Evolutionary conservation across 2,797 vertebrate species (phyloP), one percentile per base, ranked within the genome.

Genomic region (Melopsittacus undulatus): DNA sequence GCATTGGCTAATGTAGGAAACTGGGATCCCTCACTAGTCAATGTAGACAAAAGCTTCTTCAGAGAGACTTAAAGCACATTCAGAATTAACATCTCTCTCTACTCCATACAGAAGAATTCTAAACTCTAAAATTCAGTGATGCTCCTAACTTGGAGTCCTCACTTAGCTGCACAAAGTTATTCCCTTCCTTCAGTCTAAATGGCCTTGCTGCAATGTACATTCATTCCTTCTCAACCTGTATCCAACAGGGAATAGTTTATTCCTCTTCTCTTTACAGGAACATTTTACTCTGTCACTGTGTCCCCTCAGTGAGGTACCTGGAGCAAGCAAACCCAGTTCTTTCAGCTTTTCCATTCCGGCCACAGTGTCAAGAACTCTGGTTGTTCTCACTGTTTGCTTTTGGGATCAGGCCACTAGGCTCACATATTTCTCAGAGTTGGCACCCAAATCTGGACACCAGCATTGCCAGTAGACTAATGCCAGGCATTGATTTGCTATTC

Each of bases 381-480:
- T 80, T 88, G 90, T 80, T 95, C 93, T 94, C 90, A 77, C 61
- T 70, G 56, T 81, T 89, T 89, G 64, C 67, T 92, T 95, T 94
- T 94, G 86, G 74, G 86, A 93, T 84, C 67, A 29, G 34, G 89
- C 92, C 90, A 94, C 63, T 42, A 26, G 68, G 48, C 48, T 92
- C 43, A 74, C 82, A 15, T 66, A 91, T 73, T 94, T 89, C 43
- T 80, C 42, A 52, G 92, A 87, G 77, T 0, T 96, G 93, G 86
- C 94, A 87, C 29, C 32, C 67, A 45, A 73, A 67, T 45, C n/a
- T 70, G 81, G 64, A 48, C 77, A 67, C 48, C 48, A 34, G 19
- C 78, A 36, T 22, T 92, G 81, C 88, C 92, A 93, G 64, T 5
- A 80, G 70, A 38, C 67, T 54, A 74, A 61, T 77, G 83, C 82